phyloP scores from a whole-genome alignment of 92 coral and sea anemone genomes.

The Actinernus sp. region DNA sequence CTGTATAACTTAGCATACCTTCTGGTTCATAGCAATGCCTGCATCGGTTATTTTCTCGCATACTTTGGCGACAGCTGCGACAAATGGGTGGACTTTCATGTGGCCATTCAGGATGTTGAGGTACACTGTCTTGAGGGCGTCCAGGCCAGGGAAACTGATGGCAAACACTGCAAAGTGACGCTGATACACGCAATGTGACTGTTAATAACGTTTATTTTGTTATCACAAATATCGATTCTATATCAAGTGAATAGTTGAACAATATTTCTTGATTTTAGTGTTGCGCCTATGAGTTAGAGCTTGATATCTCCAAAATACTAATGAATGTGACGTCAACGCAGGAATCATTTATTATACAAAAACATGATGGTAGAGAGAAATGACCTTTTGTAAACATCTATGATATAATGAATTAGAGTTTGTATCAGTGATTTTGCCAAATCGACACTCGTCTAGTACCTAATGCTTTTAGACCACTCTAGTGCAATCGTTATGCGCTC shows the following conservation, averaged over 20 bases:
- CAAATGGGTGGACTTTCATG: slow-evolving; percentile 60
- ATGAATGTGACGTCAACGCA: no score
- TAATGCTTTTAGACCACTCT: no score
- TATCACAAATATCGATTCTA: no score
- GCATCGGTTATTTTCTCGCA: slow-evolving; percentile 92
- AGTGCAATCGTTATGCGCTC: no score
- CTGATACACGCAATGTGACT: slow-evolving; percentile 16
- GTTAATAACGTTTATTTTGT: not conserved
- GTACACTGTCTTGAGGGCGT: slow-evolving; percentile 97
- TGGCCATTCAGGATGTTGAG: slow-evolving; percentile 93
- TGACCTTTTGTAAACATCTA: not conserved
- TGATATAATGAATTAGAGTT: not conserved
- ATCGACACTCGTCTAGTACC: no score
- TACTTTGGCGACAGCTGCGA: slow-evolving; percentile 67
- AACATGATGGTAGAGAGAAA: no score
- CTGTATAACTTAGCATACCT: slow-evolving; percentile 64
- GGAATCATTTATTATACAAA: no score
- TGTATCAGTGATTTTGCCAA: no score
- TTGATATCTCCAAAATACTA: not conserved
- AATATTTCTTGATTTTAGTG: no score
- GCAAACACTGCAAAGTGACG: slow-evolving; percentile 99
- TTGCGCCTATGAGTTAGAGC: no score
- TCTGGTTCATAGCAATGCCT: slow-evolving; percentile 95
- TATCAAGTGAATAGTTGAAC: no score
- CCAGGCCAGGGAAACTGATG: slow-evolving; percentile 98